Base-by-base conservation (phyloP, 2,113 vertebrate species). In the Heloderma charlesbogerti region DNA sequence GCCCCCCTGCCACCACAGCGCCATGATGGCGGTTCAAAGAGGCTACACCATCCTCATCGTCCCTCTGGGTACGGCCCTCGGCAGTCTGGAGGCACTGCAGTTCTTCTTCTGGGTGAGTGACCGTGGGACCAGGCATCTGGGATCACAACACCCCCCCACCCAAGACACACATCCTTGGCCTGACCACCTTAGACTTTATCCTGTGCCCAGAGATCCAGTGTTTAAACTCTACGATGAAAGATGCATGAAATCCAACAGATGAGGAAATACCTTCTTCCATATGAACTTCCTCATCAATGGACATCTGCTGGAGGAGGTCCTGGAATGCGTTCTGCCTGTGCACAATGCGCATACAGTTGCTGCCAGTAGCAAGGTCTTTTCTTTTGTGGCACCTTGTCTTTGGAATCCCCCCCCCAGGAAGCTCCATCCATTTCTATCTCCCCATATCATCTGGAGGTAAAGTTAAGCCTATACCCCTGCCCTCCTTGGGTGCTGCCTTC, bases 81-180 rank as follows among this genome's bases (percentile, higher is more conserved):
- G 74, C 74, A 86, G 91, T 45, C 84, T 87, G 75, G 92, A 94
- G 60, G 93, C 84, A 5, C 63, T 94, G 74, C 86, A 22, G 3
- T 95, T 95, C 94, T 96, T 96, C 84, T 90, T 96, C 54, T 96
- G 96, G 96, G 96, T 96, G 90, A 96, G 95, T 95, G 71, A 10
- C 57, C 74, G 40, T 13, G 87, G 63, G 45, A 15, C 75, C 8
- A 2, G 5, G 22, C 71, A 27, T 63, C 74, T 88, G 54, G 29
- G 51, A 12, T 40, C 67, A 63, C 43, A 1, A 45, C 7, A 18
- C 20, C 12, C 77, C 72, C 37, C 2, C 3, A 4, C 10, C 79
- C 22, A 54, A 8, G 45, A 37, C 15, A 48, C 15, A 69, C 40
- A 69, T 22, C 25, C 37, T 27, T 29, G 40, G 13, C 7, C 40